Base-by-base conservation (phyloP, 1,140 invertebrate species). In the Phymorhynchus buccinoides region DNA sequence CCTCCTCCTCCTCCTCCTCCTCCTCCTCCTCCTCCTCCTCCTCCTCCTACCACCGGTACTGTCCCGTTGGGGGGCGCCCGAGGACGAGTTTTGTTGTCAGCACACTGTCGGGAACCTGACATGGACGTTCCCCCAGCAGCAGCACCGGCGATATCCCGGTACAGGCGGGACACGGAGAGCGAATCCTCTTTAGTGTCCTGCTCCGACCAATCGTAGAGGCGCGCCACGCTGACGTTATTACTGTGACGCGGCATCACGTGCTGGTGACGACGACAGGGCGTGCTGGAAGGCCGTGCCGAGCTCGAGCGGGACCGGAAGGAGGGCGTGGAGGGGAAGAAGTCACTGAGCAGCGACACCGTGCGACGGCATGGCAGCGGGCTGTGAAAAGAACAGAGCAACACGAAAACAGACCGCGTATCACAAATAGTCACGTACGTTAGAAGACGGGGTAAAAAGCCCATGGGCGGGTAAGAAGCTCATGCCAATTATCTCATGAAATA, bases 121-220 rank as follows among this genome's bases (percentile, higher is more conserved):
- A 16, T 9, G 30, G 42, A 66, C 83, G 77, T 39, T 56, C 85
- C 56, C 30, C 81, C 52, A 62, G 85, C 83, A 30, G 73, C 78
- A 22, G 80, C 87, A 7, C 56, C 81, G 0, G 90, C 89, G 27
- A 91, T 87, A 78, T 91, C 89, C 52, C 89, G 87, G 86, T 91
- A 91, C 30, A 91, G 85, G 44, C 86, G 87, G 6, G 91, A 87
- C 52, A 90, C 87, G 12, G 91, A 89, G 35, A 89, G 80, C 82
- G 87, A 86, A 0, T 89, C 88, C 37, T 87, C 88, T 30, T 68
- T 84, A 71, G n/a, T n/a, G n/a, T 89, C 90, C 18, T 41, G 37
- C 18, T 88, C 87, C 22, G 90, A 89, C 90, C 89, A 90, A 83
- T 91, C 91, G 85, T 88, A 91, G 87, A 91, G 91, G n/a, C 87